Evolutionary conservation across 2,888 invertebrate genomes (phyloP).

Genomic region (Spicauda simplicius): DNA sequence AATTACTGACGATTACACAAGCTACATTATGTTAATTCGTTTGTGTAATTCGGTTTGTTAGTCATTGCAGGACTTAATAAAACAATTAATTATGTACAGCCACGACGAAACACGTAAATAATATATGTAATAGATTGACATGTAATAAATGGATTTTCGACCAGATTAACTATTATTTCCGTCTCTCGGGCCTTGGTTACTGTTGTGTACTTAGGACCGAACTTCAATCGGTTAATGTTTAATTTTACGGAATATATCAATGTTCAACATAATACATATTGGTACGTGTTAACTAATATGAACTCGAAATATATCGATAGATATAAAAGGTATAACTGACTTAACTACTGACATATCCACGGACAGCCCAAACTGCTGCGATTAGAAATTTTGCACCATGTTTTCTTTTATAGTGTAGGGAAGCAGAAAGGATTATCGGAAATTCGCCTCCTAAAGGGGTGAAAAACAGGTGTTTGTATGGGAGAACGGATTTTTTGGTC

Average conservation of each 20-base stretch:
- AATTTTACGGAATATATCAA: slow-evolving; percentile 2
- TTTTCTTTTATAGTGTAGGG: too few species aligned
- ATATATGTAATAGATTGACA: slow-evolving; percentile 1
- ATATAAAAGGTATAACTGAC: too few species aligned
- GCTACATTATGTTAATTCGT: neutral
- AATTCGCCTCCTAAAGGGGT: too few species aligned
- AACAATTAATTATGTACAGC: neutral
- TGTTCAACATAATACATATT: neutral
- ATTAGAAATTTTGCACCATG: too few species aligned
- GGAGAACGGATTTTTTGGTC: too few species aligned
- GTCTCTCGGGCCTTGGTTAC: neutral
- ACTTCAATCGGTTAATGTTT: slow-evolving; percentile 18
- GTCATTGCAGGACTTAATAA: neutral
- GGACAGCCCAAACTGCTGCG: too few species aligned
- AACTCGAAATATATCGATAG: neutral
- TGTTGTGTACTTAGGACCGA: slow-evolving; percentile 24
- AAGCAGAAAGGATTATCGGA: too few species aligned
- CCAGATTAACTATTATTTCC: slow-evolving; percentile 8
- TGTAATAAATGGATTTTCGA: slow-evolving; percentile 2
- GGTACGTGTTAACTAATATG: neutral
- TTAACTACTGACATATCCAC: too few species aligned
- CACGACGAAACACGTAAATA: neutral
- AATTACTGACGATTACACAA: neutral
- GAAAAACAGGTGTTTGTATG: too few species aligned
- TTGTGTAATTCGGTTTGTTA: neutral